These are phyloP conservation scores for Chauna torquata DNA, from an alignment of 2,113 vertebrate genomes.

Conservation along the genomic window DNA sequence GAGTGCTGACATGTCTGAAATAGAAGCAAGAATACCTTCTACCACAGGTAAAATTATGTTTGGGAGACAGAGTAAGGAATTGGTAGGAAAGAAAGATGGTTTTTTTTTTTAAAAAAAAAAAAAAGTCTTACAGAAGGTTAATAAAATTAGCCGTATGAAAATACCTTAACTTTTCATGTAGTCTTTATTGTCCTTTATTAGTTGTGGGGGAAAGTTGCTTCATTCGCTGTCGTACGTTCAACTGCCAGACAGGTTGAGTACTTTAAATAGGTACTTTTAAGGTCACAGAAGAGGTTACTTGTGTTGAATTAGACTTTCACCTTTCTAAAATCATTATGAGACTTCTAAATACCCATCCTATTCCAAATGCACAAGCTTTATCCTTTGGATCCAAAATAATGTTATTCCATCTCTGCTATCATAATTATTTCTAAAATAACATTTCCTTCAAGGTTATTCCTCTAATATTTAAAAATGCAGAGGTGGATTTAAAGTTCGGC, in stretches of 20 bases:
- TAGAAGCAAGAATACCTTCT: slow-evolving; percentile 88
- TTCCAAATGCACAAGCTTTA: background rate
- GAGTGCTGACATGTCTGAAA: slow-evolving; percentile 95
- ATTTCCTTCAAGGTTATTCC: background rate
- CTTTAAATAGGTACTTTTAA: background rate
- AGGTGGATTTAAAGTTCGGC: background rate
- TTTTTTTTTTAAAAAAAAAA: background rate
- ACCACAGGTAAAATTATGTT: slow-evolving; percentile 85
- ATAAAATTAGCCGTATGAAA: background rate
- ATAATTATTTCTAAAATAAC: background rate
- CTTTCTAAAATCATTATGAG: background rate
- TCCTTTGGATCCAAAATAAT: background rate
- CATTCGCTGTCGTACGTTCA: background rate
- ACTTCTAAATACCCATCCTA: background rate
- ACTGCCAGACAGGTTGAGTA: background rate
- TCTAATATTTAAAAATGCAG: background rate
- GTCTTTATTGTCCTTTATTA: background rate
- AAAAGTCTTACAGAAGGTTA: background rate
- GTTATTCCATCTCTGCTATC: background rate
- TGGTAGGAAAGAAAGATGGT: background rate
- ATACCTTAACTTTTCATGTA: background rate
- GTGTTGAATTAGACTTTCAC: background rate
- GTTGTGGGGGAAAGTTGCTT: background rate
- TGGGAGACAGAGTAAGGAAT: background rate
- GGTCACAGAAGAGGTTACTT: background rate